Percentiles rank a stretch among this genome's conserved stretches.
Evolutionary conservation across 2,888 invertebrate genomes (phyloP).

Genomic region (Nymphalis urticae): DNA sequence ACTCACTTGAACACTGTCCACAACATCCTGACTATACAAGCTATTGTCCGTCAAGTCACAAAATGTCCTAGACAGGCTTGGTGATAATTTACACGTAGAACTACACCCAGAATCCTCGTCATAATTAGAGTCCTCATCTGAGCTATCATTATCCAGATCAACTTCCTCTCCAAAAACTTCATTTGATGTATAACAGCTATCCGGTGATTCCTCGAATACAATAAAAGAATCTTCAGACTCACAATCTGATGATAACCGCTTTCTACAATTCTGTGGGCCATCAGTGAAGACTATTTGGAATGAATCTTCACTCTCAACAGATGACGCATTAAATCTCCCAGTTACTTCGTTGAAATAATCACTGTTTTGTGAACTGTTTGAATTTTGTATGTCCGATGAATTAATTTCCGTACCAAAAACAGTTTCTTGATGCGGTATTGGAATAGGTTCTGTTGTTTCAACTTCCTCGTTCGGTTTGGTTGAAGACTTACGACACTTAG

Average conservation of each 20-base stretch:
- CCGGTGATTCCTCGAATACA: slow-evolving; percentile 71
- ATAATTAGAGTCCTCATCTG: slow-evolving; percentile 41
- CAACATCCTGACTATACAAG: slow-evolving; percentile 64
- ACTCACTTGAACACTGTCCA: slow-evolving; percentile 56
- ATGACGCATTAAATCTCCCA: slow-evolving; percentile 61
- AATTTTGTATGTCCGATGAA: slow-evolving; percentile 21
- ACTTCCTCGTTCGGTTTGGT: slow-evolving; percentile 4
- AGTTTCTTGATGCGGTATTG: slow-evolving; percentile 40
- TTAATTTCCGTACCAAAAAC: slow-evolving; percentile 57
- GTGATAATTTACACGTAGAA: slow-evolving; percentile 30
- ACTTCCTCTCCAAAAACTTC: slow-evolving; percentile 64
- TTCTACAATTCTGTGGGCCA: slow-evolving; percentile 45
- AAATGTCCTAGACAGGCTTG: slow-evolving; percentile 59
- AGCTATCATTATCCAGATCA: slow-evolving; percentile 32
- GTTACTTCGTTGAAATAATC: slow-evolving; percentile 67
- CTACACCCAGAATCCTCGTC: slow-evolving; percentile 41
- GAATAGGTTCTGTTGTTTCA: slow-evolving; percentile 22
- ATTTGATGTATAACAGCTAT: slow-evolving; percentile 66
- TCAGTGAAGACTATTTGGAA: slow-evolving; percentile 75
- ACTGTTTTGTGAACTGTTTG: slow-evolving; percentile 41
- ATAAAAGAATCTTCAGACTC: slow-evolving; percentile 84
- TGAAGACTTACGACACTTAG: slow-evolving; percentile 11
- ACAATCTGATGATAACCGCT: slow-evolving; percentile 68
- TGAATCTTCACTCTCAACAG: slow-evolving; percentile 67
- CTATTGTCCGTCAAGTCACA: slow-evolving; percentile 68